phyloP scores from a whole-genome alignment of 2,113 vertebrate species.

The Psilopogon haemacephalus region DNA sequence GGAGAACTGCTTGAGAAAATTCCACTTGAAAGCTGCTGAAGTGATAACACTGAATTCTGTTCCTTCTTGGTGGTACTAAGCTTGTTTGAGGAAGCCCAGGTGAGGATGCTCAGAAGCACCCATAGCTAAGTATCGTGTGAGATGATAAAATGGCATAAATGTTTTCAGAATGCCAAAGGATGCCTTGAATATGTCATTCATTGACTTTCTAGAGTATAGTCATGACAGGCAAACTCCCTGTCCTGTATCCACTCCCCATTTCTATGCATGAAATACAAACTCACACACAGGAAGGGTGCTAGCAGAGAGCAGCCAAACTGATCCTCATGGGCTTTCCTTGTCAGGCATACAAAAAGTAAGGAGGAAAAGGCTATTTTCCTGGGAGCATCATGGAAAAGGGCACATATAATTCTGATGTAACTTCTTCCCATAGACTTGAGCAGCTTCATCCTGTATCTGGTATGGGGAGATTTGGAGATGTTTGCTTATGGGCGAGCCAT shows the following conservation, averaged over 20 bases:
- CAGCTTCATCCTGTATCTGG: slow-evolving; percentile 41
- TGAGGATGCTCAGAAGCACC: not conserved
- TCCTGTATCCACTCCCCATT: not conserved
- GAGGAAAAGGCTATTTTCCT: not conserved
- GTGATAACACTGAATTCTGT: not conserved
- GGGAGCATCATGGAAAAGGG: not conserved
- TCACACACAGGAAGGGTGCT: not conserved
- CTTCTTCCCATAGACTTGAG: not conserved
- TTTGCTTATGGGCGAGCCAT: slow-evolving; percentile 61
- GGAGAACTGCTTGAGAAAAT: not conserved
- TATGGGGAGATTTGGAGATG: slow-evolving; percentile 45
- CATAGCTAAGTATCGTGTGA: not conserved
- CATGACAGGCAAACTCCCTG: not conserved
- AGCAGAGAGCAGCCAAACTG: not conserved
- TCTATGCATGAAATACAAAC: not conserved
- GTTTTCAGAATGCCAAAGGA: not conserved
- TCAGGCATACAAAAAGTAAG: not conserved
- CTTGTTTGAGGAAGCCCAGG: not conserved
- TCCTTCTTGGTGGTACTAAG: not conserved
- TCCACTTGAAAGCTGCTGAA: not conserved
- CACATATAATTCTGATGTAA: not conserved
- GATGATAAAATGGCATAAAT: not conserved
- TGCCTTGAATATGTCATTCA: not conserved
- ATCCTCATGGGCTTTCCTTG: not conserved
- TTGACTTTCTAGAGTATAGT: not conserved